Percentiles rank a stretch among this genome's conserved stretches.
These are phyloP conservation scores for Sebastes itinus DNA, from an alignment of 2,797 vertebrate species.

Conservation along the genomic window DNA sequence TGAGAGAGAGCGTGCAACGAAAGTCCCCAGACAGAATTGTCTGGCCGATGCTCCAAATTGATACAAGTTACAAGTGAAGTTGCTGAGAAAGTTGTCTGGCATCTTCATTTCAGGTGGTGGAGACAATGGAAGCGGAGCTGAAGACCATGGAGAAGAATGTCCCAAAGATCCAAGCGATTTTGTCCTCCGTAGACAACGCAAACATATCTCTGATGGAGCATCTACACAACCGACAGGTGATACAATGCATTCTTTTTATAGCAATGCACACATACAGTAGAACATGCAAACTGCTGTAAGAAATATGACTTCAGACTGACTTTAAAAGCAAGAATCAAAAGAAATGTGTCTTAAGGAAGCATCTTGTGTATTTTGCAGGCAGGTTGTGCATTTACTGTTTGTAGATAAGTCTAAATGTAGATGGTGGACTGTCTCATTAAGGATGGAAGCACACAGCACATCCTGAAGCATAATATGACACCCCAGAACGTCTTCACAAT, in stretches of 20 bases:
- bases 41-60: too few relatives aligned
- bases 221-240: slow-evolving; percentile 88
- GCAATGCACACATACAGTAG: neutral
- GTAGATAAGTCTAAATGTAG: neutral
- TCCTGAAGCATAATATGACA: neutral
- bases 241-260: neutral
- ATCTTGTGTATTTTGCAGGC: neutral
- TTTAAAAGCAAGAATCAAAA: neutral
- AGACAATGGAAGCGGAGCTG: slow-evolving; percentile 88
- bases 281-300: neutral
- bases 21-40: neutral
- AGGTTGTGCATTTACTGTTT: neutral
- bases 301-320: too few relatives aligned
- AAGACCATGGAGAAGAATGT: slow-evolving; percentile 89
- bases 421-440: neutral
- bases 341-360: neutral
- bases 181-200: slow-evolving; percentile 85
- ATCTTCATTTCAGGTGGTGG: slow-evolving; percentile 81
- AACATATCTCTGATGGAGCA: slow-evolving; percentile 85
- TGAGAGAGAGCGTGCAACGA: neutral
- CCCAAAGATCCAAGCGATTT: slow-evolving; percentile 87
- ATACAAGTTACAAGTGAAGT: neutral
- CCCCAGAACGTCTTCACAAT: neutral
- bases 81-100: neutral
- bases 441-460: neutral